Evolutionary conservation across 2,797 vertebrate genomes (phyloP).

Genomic region (Argya squamiceps): DNA sequence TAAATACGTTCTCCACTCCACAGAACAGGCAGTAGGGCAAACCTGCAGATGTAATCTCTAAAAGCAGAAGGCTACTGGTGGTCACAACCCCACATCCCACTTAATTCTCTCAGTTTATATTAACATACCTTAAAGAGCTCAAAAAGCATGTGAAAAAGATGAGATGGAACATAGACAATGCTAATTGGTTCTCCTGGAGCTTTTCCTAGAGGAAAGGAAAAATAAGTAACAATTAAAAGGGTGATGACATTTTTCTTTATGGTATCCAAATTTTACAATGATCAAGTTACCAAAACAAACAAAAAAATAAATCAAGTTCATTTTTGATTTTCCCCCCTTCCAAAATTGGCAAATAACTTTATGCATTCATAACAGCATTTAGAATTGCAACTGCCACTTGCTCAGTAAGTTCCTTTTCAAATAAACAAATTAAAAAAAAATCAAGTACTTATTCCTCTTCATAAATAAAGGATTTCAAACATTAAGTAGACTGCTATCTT

Average conservation of each 20-base stretch:
- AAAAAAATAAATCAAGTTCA: not conserved
- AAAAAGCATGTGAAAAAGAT: conserved; percentile 98
- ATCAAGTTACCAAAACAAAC: not conserved
- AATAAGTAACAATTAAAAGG: not conserved
- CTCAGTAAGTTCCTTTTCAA: not conserved
- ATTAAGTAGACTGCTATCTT: not conserved
- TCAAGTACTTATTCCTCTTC: not conserved
- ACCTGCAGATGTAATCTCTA: not conserved
- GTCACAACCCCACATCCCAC: not conserved
- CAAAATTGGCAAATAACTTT: not conserved
- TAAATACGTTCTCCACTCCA: not conserved
- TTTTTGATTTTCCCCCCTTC: fast-evolving
- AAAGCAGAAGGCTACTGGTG: not conserved
- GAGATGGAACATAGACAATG: conserved; percentile 96
- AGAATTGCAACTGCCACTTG: not conserved
- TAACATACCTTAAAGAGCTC: conserved; percentile 94
- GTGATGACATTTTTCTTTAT: not conserved
- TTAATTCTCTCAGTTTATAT: not conserved
- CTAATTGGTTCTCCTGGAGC: conserved; percentile 81
- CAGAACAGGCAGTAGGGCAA: not conserved
- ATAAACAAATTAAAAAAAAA: not conserved
- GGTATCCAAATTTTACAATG: not conserved
- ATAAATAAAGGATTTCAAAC: not conserved
- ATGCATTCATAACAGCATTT: not conserved
- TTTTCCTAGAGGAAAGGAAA: conserved; percentile 80